phyloP scores from a whole-genome alignment of 2,888 invertebrate species.

The Drosophila meridionalis region DNA sequence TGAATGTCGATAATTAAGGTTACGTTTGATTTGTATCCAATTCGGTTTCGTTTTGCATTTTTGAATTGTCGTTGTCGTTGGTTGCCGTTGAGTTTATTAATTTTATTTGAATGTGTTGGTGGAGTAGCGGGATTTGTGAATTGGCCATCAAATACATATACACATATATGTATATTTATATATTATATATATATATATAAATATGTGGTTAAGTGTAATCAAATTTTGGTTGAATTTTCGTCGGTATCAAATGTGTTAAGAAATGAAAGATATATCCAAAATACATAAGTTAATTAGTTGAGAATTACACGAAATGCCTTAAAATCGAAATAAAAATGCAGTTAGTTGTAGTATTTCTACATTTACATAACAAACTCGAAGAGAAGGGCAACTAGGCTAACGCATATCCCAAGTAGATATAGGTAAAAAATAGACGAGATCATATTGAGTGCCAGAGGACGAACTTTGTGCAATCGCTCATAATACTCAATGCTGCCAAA shows the following conservation, averaged over 20 bases:
- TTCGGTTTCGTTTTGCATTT: constrained; percentile 36
- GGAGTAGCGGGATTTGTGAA: constrained; percentile 59
- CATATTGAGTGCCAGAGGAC: constrained; percentile 38
- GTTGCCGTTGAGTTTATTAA: constrained; percentile 26
- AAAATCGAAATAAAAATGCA: constrained; percentile 46
- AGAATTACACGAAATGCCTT: constrained; percentile 47
- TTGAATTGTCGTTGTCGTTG: constrained; percentile 35
- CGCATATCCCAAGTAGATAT: constrained; percentile 46
- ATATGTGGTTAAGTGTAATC: constrained; percentile 40
- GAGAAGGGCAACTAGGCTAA: constrained; percentile 50
- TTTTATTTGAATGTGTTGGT: constrained; percentile 33
- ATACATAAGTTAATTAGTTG: constrained; percentile 53
- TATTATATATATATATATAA: constrained; percentile 39
- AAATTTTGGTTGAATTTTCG: constrained; percentile 43
- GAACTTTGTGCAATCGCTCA: constrained; percentile 11
- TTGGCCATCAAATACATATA: constrained; percentile 54
- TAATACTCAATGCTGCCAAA: constrained; percentile 44
- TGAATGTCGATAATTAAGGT: constrained; percentile 41
- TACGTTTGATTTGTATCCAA: constrained; percentile 41
- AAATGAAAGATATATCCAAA: constrained; percentile 47
- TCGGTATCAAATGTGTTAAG: constrained; percentile 48
- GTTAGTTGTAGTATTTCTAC: constrained; percentile 65
- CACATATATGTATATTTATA: constrained; percentile 39
- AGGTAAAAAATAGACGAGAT: constrained; percentile 50
- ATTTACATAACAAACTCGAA: constrained; percentile 41